A percentile compares a stretch with the other conserved stretches of the same genome.
phyloP scores from a whole-genome alignment of 1,140 invertebrate genomes.

The Euwallacea fornicatus region DNA sequence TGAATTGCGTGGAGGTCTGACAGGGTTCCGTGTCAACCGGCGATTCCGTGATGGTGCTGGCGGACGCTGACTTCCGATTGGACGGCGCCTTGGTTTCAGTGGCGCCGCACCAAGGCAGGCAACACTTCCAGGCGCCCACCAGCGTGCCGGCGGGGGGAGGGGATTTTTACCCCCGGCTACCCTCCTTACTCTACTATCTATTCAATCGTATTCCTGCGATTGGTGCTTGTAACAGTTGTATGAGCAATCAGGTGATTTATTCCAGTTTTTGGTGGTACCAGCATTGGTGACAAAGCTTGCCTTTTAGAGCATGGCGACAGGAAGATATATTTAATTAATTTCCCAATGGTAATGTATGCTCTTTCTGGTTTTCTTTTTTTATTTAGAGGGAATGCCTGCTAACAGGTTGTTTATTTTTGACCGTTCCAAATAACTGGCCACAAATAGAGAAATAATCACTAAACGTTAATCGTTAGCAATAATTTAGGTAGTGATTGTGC shows the following conservation, averaged over 20 bases:
- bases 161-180: slow-evolving; percentile 24
- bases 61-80: slow-evolving; percentile 41
- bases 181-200: background rate
- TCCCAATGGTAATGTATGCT: too few relatives aligned
- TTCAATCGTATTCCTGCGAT: background rate
- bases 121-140: slow-evolving; percentile 55
- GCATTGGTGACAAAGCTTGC: too few relatives aligned
- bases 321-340: too few relatives aligned
- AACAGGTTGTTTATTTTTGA: too few relatives aligned
- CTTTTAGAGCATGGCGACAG: too few relatives aligned
- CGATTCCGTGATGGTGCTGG: background rate
- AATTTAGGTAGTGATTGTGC: too few relatives aligned
- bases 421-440: too few relatives aligned
- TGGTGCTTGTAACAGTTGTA: background rate
- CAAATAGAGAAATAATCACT: too few relatives aligned
- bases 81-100: slow-evolving; percentile 51
- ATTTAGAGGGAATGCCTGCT: too few relatives aligned
- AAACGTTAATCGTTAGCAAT: too few relatives aligned
- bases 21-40: slow-evolving; percentile 24
- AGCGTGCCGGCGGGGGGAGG: slow-evolving; percentile 46
- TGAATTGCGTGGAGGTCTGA: background rate
- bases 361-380: too few relatives aligned
- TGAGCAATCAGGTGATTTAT: background rate
- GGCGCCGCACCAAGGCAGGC: slow-evolving; percentile 54
- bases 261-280: too few relatives aligned